Base-by-base conservation (phyloP, 2,797 vertebrate genomes). In the Mastacembelus armatus region DNA sequence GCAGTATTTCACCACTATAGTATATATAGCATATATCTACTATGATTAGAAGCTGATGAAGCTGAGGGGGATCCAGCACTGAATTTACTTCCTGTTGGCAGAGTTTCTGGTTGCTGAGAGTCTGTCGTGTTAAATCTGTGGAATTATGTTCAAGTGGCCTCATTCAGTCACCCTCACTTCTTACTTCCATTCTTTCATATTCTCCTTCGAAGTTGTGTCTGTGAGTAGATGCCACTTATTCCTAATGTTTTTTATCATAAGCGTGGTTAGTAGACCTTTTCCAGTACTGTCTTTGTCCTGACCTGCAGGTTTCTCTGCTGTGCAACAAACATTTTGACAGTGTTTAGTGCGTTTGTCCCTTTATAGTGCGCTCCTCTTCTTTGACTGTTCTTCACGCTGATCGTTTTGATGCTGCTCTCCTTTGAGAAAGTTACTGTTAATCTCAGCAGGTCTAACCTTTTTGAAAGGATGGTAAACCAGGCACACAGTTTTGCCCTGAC, bases 381-480 rank as follows among this genome's bases (percentile, higher is more conserved):
- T 9, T 21, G 10, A 18, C 33, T 30, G 22, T 8, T n/a, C n/a
- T n/a, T n/a, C n/a, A n/a, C n/a, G n/a, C n/a, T n/a, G n/a, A n/a
- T n/a, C n/a, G 18, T 38, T 29, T 21, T 1, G 1, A 1, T 10
- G 35, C 32, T 22, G 38, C 10, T 19, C 15, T 48, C 45, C 15
- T 12, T 18, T 56, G 12, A 1, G 21, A 44, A 10, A 18, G 5
- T 16, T 3, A 0, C 11, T 43, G 9, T 29, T 26, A 5, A 36
- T 66, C 67, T 16, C 50, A 6, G 48, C 0, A 10, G 18, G 21
- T 22, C 0, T 21, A 66, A 61, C 58, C 40, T 56, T 12, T 56
- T 21, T 22, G 2, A 22, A 12, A 33, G 43, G 29, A 4, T 11
- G 45, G 12, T 38, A 39, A 35, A 51, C 44, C 18, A 10, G 15